Evolutionary conservation across 2,888 invertebrate genomes (phyloP), one percentile per base, ranked within the genome.

Genomic region (Apodemia zela): DNA sequence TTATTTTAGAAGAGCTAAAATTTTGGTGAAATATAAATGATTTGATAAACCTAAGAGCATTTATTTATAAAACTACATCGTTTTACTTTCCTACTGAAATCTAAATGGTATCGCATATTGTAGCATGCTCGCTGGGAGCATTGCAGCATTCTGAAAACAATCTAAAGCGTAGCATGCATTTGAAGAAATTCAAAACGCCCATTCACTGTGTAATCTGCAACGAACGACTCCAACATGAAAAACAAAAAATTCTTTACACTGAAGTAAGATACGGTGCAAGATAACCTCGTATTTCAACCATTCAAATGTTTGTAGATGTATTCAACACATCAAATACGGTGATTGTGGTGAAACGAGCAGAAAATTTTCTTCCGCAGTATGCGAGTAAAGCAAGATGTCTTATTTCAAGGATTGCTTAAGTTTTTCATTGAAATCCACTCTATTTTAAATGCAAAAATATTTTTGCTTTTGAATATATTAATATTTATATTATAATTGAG

Each of bases 221-320:
- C 51, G 51, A 54, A 54, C 51, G 51, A 54, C 51, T 54, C 51
- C 25, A 13, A 54, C 51, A 51, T 51, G 51, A 51, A 51, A 51
- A 21, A 51, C 51, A 51, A 51, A 51, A 51, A 51, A 21, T 21
- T 51, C 51, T 51, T 21, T 21, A 21, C 51, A 51, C 13, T 51
- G 51, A 51, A 51, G 51, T 51, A 51, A 51, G 51, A 51, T 51
- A 45, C 45, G n/a, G 45, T 7, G 51, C 21, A 51, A 51, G 51
- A 51, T 51, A 51, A 51, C 51, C 51, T 51, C 51, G 51, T 51
- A 51, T 51, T 51, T 51, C 51, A 45, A 45, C 18, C 51, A 51
- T 51, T 51, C 51, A 51, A 51, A 51, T 51, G 51, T 51, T 51
- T 51, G 51, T 51, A 51, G 51, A 51, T 51, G 51, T 51, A 51